phyloP scores from a whole-genome alignment of 2,888 invertebrate species.

The Stenurella melanura region DNA sequence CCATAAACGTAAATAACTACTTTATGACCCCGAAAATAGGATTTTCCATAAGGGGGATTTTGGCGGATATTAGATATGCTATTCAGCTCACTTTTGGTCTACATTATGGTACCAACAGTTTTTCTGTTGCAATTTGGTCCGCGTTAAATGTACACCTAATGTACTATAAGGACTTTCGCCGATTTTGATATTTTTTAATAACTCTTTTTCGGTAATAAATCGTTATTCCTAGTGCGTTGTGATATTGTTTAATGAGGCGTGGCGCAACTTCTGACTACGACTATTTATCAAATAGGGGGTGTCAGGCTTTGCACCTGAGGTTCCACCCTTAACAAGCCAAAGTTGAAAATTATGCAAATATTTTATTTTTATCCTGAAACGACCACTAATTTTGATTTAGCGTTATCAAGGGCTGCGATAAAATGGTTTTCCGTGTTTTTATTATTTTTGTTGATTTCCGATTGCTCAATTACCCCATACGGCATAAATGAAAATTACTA shows the following conservation, averaged over 20 bases:
- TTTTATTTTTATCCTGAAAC: constrained; percentile 31
- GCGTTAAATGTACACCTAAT: too few relatives aligned
- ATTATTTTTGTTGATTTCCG: constrained; percentile 43
- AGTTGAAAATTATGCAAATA: constrained; percentile 40
- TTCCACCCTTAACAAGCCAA: constrained; percentile 15
- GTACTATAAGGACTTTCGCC: too few relatives aligned
- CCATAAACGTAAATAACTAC: too few relatives aligned
- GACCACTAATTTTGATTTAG: constrained; percentile 39
- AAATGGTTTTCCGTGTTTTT: constrained; percentile 42
- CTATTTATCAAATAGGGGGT: constrained; percentile 17
- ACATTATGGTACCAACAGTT: too few relatives aligned
- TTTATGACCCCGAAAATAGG: too few relatives aligned
- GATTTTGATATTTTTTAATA: background rate
- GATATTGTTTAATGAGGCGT: constrained; percentile 17
- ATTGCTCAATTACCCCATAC: constrained; percentile 41
- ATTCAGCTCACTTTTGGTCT: too few relatives aligned
- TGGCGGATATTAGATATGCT: too few relatives aligned
- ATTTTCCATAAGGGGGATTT: too few relatives aligned
- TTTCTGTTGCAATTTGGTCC: too few relatives aligned
- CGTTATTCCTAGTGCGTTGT: background rate
- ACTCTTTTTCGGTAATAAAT: background rate
- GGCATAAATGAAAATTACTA: constrained; percentile 37
- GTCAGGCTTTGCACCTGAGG: constrained; percentile 6
- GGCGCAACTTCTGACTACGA: background rate
- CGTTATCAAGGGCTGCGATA: constrained; percentile 37